Percentiles rank a stretch among this genome's conserved stretches.
Conservation (phyloP, 1,140 invertebrate species). For the Pseudomyrmex cubaensis region DNA sequence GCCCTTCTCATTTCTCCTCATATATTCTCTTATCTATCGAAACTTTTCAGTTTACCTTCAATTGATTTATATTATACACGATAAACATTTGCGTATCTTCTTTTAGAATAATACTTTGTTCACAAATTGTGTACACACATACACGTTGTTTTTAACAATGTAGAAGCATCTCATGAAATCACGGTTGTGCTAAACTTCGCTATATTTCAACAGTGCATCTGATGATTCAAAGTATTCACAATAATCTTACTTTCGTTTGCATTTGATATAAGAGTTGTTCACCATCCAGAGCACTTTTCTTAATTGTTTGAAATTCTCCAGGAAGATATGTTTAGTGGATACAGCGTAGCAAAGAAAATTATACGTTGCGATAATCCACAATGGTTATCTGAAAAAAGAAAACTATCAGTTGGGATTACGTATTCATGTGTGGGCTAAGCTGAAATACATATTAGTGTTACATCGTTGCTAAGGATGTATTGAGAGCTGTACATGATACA, state of each 20-base stretch:
- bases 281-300: too few relatives aligned
- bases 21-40: background rate
- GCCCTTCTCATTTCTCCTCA: too few relatives aligned
- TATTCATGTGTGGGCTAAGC: background rate
- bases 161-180: background rate
- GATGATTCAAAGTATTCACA: too few relatives aligned
- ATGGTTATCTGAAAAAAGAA: background rate
- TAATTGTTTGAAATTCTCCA: too few relatives aligned
- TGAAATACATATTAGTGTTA: background rate
- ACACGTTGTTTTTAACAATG: background rate
- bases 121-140: background rate
- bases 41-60: background rate
- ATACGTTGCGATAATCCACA: background rate
- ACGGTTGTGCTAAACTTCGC: too few relatives aligned
- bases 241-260: too few relatives aligned
- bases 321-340: background rate
- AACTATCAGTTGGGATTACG: background rate
- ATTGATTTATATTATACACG: background rate
- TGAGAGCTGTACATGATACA: background rate
- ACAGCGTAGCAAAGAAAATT: background rate
- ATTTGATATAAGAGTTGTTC: too few relatives aligned
- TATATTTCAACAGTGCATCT: too few relatives aligned
- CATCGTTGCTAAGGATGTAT: too few relatives aligned
- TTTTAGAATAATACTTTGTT: background rate
- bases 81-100: background rate